Conservation (phyloP, 1,140 invertebrate genomes). For the Solenopsis invicta region DNA sequence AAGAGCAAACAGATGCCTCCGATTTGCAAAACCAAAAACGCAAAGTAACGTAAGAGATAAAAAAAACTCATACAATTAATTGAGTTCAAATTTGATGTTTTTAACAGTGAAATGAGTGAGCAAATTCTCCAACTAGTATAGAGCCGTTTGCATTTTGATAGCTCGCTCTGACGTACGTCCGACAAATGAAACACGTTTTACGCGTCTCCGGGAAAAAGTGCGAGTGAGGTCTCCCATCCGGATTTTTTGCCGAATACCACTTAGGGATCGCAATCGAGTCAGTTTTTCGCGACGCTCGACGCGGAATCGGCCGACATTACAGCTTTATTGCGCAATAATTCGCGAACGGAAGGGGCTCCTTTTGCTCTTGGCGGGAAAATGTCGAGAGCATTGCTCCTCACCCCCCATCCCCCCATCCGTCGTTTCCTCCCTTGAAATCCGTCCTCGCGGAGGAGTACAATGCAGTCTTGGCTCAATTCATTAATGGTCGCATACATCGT, state of each 20-base stretch:
- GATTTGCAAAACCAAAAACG: no score
- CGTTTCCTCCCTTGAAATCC: not conserved
- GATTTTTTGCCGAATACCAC: conserved; percentile 18
- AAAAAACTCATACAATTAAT: not conserved
- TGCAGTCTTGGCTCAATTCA: conserved; percentile 66
- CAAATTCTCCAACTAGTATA: not conserved
- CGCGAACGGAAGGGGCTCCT: conserved; percentile 15
- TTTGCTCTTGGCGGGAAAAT: conserved; percentile 26
- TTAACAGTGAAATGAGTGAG: not conserved
- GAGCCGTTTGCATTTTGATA: not conserved
- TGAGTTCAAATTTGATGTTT: not conserved
- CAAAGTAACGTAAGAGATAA: not conserved
- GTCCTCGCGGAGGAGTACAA: conserved; percentile 2
- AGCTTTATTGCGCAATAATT: conserved; percentile 66
- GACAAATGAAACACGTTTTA: not conserved
- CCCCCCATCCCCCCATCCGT: not conserved
- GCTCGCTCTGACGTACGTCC: not conserved
- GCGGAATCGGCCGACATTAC: conserved; percentile 39
- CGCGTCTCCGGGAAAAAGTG: not conserved
- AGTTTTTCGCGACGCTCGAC: conserved; percentile 31
- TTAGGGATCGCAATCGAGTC: conserved; percentile 30
- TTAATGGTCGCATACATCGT: conserved; percentile 63
- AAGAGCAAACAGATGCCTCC: no score
- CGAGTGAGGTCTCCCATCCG: not conserved
- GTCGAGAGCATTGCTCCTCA: conserved; percentile 29